phyloP scores from a whole-genome alignment of 2,797 vertebrate genomes.

The Eidolon dupreanum region DNA sequence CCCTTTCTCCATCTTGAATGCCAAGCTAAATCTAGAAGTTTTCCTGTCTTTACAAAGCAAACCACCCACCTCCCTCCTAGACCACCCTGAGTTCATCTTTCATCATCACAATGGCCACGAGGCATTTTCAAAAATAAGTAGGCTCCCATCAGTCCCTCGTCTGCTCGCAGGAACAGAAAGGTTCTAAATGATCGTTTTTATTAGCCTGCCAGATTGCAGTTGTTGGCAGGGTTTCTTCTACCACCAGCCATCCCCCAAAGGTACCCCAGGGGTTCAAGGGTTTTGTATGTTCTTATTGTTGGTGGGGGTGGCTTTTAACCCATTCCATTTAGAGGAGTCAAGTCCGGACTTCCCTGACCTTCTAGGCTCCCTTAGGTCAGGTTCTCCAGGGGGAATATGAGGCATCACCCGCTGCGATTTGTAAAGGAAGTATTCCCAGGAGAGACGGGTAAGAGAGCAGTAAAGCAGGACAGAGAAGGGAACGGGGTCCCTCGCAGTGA shows the following conservation, averaged over 20 bases:
- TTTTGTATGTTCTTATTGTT: not conserved
- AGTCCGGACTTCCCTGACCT: not conserved
- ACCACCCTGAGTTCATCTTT: not conserved
- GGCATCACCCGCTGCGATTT: not conserved
- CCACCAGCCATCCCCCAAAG: not conserved
- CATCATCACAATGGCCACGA: not conserved
- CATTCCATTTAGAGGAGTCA: not conserved
- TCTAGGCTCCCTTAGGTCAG: not conserved
- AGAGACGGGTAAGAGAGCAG: not conserved
- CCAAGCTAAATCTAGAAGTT: not conserved
- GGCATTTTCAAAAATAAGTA: not conserved
- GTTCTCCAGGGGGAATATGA: not conserved
- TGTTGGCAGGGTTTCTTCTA: not conserved
- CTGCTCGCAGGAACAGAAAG: not conserved
- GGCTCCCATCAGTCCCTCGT: not conserved
- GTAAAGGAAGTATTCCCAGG: not conserved
- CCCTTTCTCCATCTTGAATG: not conserved
- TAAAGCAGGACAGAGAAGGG: not conserved
- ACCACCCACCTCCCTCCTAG: not conserved
- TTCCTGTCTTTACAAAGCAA: not conserved
- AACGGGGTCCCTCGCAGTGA: not conserved
- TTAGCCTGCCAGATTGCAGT: not conserved
- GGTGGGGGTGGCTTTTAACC: not conserved
- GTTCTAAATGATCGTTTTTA: not conserved
- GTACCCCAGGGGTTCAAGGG: accelerated